A percentile compares a stretch with the other conserved stretches of the same genome.
Evolutionary conservation across 2,113 vertebrate species (phyloP).

Genomic region (Panurus biarmicus): DNA sequence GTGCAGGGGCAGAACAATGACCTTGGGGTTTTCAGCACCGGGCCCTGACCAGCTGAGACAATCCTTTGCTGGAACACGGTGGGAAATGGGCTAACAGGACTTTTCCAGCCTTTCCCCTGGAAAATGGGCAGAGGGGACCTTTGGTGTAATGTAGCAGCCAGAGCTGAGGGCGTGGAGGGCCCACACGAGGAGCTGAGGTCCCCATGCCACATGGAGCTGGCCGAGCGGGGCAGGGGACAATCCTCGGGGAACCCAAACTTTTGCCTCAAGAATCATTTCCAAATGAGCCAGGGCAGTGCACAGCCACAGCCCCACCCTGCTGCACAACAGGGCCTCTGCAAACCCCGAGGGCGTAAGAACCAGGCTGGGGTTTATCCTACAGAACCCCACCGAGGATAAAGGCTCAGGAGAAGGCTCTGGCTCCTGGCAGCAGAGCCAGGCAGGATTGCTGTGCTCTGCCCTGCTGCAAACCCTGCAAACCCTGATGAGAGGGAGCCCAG

Average conservation of each 20-base stretch:
- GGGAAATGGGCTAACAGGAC: not conserved
- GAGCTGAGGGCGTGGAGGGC: not conserved
- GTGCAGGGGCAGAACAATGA: not conserved
- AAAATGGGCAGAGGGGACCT: not conserved
- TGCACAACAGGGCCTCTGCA: not conserved
- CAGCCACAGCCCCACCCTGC: not conserved
- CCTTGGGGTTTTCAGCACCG: not conserved
- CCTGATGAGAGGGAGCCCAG: not conserved
- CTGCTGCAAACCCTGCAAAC: not conserved
- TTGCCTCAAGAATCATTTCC: not conserved
- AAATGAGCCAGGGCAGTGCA: not conserved
- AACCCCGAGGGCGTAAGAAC: not conserved
- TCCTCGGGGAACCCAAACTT: not conserved
- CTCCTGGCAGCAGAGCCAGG: not conserved
- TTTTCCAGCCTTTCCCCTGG: not conserved
- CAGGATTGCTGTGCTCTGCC: not conserved
- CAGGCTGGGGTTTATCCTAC: not conserved
- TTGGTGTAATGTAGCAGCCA: accelerated
- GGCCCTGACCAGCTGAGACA: not conserved
- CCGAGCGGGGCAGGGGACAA: not conserved
- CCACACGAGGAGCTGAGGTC: accelerated
- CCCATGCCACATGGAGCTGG: not conserved
- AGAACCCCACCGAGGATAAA: not conserved
- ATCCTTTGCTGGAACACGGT: not conserved
- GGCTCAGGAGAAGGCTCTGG: not conserved